Conservation (phyloP, 2,888 invertebrate genomes). For the Epistrophe eligans region DNA sequence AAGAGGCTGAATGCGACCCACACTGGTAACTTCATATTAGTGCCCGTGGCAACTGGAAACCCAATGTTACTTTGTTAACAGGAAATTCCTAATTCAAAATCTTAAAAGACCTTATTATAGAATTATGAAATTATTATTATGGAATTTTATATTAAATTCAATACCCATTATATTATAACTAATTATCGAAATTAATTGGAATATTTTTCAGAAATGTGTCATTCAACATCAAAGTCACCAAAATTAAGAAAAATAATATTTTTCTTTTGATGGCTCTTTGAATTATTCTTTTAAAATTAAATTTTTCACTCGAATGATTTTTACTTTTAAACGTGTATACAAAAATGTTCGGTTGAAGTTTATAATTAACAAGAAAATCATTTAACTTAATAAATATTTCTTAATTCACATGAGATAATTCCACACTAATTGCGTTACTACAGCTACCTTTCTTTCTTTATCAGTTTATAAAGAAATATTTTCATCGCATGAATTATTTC, state of each 20-base stretch:
- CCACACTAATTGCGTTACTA: background rate
- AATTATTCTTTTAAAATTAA: background rate
- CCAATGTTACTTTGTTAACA: too few species aligned
- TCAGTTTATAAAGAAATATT: background rate
- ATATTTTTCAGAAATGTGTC: too few species aligned
- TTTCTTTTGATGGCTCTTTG: background rate
- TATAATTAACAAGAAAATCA: background rate
- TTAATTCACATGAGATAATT: background rate
- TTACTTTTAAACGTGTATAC: background rate
- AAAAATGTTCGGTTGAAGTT: background rate
- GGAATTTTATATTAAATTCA: too few species aligned
- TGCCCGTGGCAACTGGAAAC: too few species aligned
- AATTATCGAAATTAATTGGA: too few species aligned
- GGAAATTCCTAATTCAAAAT: too few species aligned
- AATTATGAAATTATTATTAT: too few species aligned
- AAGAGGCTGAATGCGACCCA: too few species aligned
- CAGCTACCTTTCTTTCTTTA: background rate
- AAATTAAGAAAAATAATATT: background rate
- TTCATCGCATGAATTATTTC: conserved; percentile 17
- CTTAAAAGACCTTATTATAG: too few species aligned
- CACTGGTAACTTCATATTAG: too few species aligned
- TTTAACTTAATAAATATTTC: conserved; percentile 8
- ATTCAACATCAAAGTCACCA: too few species aligned
- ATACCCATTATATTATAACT: too few species aligned
- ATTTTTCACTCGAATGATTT: background rate